Base-by-base conservation (phyloP, 2,888 invertebrate genomes). In the Perizoma flavofasciatum region DNA sequence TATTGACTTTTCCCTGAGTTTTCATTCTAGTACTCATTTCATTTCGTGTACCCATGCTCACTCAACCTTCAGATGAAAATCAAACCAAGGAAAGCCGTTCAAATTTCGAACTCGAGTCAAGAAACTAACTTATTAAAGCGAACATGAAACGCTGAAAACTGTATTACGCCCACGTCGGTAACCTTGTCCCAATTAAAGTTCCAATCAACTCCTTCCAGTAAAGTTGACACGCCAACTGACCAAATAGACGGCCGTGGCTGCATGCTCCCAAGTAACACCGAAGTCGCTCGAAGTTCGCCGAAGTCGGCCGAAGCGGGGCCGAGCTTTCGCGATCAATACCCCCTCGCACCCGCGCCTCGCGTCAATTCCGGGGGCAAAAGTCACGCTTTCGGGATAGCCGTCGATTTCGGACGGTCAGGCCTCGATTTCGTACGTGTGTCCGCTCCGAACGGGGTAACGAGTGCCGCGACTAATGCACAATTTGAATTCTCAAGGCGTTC, bases 121-220 rank as follows among this genome's bases (percentile, higher is more conserved):
- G 68, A 70, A 73, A 69, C 68, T 67, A 73, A 68, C 56, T 70
- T 68, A 70, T 67, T 69, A 65, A 68, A 63, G 65, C 58, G 61
- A 65, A 60, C 67, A 66, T 66, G 66, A 66, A 70, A 61, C 68
- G 67, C 65, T 72, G 73, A 68, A 73, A 82, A 78, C 73, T 70
- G 74, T 81, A 76, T 79, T 71, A 69, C 77, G 75, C 70, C 68
- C 69, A 74, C 73, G 66, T 71, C 71, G 69, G 74, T 86, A 89
- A 90, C 90, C 91, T 89, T 89, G 90, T 82, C 87, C 89, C 77
- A 88, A 89, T 89, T 90, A 88, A 89, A 89, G 80, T 89, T 84
- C 77, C 83, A 85, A 89, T 88, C 85, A 86, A 88, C 83, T 85
- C 78, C 77, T 81, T 77, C 78, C 72, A 79, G 75, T 75, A 75